These are phyloP conservation scores for Coracopsis vasa DNA, from an alignment of 2,113 vertebrate species.

Conservation along the genomic window DNA sequence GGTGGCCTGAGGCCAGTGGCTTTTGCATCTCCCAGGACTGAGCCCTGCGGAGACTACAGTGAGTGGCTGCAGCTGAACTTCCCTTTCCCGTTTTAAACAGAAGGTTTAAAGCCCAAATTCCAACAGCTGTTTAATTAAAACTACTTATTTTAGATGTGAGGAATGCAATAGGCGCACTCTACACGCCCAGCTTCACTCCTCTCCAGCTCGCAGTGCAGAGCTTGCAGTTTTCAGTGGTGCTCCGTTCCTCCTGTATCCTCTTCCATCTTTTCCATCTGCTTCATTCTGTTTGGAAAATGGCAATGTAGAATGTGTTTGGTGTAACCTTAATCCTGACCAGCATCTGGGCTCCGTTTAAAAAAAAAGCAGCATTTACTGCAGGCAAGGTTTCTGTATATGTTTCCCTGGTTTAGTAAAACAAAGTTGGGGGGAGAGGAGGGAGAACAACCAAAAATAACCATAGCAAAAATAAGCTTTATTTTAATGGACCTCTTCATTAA, in stretches of 20 bases:
- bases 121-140: slow-evolving; percentile 16
- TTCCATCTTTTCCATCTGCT: slow-evolving; percentile 71
- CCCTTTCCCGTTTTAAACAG: background rate
- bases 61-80: background rate
- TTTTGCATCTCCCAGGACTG: background rate
- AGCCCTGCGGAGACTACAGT: background rate
- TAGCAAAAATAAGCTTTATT: background rate
- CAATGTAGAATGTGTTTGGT: slow-evolving; percentile 73
- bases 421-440: background rate
- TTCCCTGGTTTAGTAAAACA: background rate
- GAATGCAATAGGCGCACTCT: background rate
- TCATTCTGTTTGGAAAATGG: slow-evolving; percentile 75
- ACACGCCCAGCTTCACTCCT: background rate
- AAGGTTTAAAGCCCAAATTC: slow-evolving; percentile 12
- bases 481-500: background rate
- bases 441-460: background rate
- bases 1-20: slow-evolving; percentile 16
- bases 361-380: slow-evolving; percentile 18
- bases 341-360: slow-evolving; percentile 58
- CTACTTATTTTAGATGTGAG: background rate
- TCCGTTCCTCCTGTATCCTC: slow-evolving; percentile 61
- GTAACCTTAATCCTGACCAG: slow-evolving; percentile 74
- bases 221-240: slow-evolving; percentile 29
- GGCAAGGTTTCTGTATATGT: slow-evolving; percentile 35
- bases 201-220: background rate